A percentile compares a stretch with the other conserved stretches of the same genome.
phyloP scores from a whole-genome alignment of 2,888 invertebrate genomes.

The Cephus pulcher region DNA sequence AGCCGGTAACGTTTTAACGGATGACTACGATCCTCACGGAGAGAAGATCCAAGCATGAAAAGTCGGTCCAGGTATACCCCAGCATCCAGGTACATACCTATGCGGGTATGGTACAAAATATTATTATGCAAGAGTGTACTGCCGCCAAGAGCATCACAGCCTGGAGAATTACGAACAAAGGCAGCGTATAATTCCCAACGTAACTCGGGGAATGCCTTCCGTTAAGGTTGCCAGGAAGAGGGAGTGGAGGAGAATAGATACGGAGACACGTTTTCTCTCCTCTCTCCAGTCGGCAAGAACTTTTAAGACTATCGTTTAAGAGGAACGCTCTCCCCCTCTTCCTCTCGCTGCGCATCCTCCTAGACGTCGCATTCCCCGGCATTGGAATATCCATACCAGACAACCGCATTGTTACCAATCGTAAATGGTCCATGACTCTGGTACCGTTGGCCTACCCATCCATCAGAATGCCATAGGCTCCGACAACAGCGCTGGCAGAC shows the following conservation, averaged over 20 bases:
- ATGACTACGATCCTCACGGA: background rate
- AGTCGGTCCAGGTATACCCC: background rate
- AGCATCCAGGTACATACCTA: background rate
- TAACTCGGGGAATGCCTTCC: background rate
- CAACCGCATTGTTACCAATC: background rate
- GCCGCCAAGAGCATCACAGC: background rate
- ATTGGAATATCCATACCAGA: background rate
- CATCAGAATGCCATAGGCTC: background rate
- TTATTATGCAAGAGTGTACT: background rate
- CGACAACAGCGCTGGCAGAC: no score
- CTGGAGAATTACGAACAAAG: background rate
- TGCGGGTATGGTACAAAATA: background rate
- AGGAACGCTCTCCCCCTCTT: background rate
- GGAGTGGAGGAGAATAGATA: background rate
- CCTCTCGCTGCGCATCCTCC: background rate
- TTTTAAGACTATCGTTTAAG: background rate
- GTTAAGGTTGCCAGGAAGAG: background rate
- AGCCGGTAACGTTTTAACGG: background rate
- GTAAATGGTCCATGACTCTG: background rate
- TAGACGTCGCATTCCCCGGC: background rate
- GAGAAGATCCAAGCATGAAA: background rate
- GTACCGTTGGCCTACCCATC: background rate
- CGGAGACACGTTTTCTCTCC: background rate
- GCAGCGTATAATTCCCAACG: background rate
- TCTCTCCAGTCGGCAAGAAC: background rate